Conservation (phyloP, 2,113 vertebrate species). For the Motacilla alba region DNA sequence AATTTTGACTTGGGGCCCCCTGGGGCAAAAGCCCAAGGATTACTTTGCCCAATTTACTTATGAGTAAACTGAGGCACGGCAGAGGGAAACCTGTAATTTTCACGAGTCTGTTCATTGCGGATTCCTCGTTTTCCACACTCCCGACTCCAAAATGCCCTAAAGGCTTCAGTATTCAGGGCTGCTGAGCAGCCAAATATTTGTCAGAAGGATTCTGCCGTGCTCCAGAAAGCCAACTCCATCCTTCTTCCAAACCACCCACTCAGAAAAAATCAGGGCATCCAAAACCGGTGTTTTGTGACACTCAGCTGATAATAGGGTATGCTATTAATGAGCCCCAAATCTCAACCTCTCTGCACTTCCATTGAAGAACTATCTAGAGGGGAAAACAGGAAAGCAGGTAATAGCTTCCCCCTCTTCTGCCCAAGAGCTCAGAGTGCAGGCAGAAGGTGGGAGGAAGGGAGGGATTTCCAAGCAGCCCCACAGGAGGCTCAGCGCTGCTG, state of each 20-base stretch:
- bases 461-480: background rate
- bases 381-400: background rate
- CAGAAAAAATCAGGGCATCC: slow-evolving; percentile 51
- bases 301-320: slow-evolving; percentile 38
- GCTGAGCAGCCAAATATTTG: slow-evolving; percentile 4
- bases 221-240: slow-evolving; percentile 12
- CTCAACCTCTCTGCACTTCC: background rate
- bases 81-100: slow-evolving; percentile 59
- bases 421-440: background rate
- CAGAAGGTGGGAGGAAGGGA: background rate
- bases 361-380: background rate
- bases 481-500: background rate
- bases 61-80: slow-evolving; percentile 60
- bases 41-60: slow-evolving; percentile 45
- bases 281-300: slow-evolving; percentile 37
- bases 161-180: slow-evolving; percentile 46
- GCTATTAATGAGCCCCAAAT: background rate
- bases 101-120: slow-evolving; percentile 48
- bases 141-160: slow-evolving; percentile 14
- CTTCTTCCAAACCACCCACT: slow-evolving; percentile 41
- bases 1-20: slow-evolving; percentile 42
- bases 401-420: background rate
- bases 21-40: slow-evolving; percentile 15
- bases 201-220: background rate
- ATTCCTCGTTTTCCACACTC: slow-evolving; percentile 51